Evolutionary conservation across 2,113 vertebrate species (phyloP).

Genomic region (Perca schrenkii): DNA sequence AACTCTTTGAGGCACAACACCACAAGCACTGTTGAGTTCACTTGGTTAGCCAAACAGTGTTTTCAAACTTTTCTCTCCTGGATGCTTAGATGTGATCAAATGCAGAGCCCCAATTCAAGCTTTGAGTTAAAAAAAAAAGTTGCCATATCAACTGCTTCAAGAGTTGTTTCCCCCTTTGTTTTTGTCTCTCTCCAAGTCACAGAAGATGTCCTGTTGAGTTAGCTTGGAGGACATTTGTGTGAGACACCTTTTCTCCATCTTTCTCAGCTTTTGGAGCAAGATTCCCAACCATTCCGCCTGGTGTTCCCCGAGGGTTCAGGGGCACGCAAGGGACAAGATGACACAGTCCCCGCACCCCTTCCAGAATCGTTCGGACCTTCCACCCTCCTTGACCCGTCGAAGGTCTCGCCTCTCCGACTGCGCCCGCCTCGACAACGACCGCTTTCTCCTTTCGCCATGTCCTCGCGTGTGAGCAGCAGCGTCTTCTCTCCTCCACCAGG

Average conservation of each 20-base stretch:
- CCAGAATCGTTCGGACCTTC: constrained; percentile 57
- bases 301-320: constrained; percentile 73
- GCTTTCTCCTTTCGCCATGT: constrained; percentile 75
- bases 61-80: constrained; percentile 37
- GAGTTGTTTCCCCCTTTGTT: constrained; percentile 64
- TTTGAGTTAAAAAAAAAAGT: constrained; percentile 89
- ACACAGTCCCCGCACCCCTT: constrained; percentile 41
- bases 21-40: constrained; percentile 54
- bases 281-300: constrained; percentile 80
- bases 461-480: constrained; percentile 66
- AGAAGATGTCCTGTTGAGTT: constrained; percentile 66
- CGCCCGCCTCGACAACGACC: constrained; percentile 68
- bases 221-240: constrained; percentile 78
- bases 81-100: constrained; percentile 65
- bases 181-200: constrained; percentile 75
- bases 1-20: constrained; percentile 50
- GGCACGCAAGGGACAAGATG: constrained; percentile 61
- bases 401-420: constrained; percentile 75
- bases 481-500: constrained; percentile 84
- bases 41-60: constrained; percentile 42
- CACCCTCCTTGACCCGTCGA: constrained; percentile 59
- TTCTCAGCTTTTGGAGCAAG: constrained; percentile 85
- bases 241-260: constrained; percentile 85
- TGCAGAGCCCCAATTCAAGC: constrained; percentile 84
- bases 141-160: constrained; percentile 84